A percentile compares a stretch with the other conserved stretches of the same genome.
These are phyloP conservation scores for Leptocoma aspasia DNA, from an alignment of 2,113 vertebrate genomes.

Conservation along the genomic window DNA sequence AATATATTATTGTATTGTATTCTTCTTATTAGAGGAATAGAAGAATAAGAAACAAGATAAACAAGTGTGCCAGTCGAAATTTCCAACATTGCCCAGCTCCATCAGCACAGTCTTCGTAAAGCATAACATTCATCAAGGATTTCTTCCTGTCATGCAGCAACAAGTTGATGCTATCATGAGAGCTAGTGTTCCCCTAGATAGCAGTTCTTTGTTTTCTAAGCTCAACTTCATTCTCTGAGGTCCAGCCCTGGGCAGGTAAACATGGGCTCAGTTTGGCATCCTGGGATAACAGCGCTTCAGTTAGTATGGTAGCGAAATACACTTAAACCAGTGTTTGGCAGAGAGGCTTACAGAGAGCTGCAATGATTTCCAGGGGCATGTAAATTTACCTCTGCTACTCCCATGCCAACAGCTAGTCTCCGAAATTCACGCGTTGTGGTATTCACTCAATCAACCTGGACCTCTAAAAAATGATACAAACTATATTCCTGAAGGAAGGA, in stretches of 20 bases:
- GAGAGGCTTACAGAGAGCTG: background rate
- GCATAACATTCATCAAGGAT: background rate
- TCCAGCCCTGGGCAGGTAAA: background rate
- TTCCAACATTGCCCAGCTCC: background rate
- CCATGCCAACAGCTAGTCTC: background rate
- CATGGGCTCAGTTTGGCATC: background rate
- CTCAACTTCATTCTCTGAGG: background rate
- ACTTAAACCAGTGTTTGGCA: background rate
- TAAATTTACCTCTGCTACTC: background rate
- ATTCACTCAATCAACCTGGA: background rate
- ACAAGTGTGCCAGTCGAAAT: background rate
- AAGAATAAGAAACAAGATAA: background rate
- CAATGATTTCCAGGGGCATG: accelerated
- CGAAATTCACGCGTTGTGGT: background rate
- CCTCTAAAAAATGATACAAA: background rate
- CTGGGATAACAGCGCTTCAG: background rate
- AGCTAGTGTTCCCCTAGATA: background rate
- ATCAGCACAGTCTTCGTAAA: background rate
- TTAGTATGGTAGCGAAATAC: background rate
- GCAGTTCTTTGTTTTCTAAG: background rate
- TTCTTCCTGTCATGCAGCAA: background rate
- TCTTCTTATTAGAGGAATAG: background rate
- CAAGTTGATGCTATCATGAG: accelerated
- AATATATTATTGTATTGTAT: background rate
- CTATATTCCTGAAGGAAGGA: background rate